These are phyloP conservation scores for Ceratitis capitata DNA, from an alignment of 1,140 invertebrate species.

Conservation along the genomic window DNA sequence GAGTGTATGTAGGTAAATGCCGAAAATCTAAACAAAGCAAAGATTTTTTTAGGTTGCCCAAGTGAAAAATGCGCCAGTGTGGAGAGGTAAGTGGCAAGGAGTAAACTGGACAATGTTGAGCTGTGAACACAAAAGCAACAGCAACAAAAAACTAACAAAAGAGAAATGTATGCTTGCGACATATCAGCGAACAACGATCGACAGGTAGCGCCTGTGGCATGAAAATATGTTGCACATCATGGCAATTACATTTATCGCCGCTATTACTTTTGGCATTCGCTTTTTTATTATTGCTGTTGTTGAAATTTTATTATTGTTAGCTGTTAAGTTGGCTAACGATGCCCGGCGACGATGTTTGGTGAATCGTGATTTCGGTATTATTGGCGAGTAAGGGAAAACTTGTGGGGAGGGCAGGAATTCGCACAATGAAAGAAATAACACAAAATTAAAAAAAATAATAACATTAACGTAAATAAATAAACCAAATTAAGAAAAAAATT, in stretches of 20 bases:
- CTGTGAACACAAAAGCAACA: too few species aligned
- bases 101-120: too few species aligned
- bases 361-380: slow-evolving; percentile 29
- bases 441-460: background rate
- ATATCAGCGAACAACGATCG: slow-evolving; percentile 31
- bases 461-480: too few species aligned
- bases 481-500: too few species aligned
- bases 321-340: background rate
- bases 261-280: background rate
- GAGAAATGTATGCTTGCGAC: slow-evolving; percentile 23
- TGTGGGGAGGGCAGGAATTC: background rate
- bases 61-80: background rate
- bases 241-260: slow-evolving; percentile 27
- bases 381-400: background rate
- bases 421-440: too few species aligned
- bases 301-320: background rate
- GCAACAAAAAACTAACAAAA: background rate
- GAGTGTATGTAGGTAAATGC: background rate
- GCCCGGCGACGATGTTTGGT: background rate
- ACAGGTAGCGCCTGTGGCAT: slow-evolving; percentile 27
- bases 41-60: background rate
- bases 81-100: too few species aligned
- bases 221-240: slow-evolving; percentile 35
- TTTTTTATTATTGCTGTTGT: background rate
- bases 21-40: background rate